Evolutionary conservation across 2,113 vertebrate genomes (phyloP).

Genomic region (Ochotona curzoniae): DNA sequence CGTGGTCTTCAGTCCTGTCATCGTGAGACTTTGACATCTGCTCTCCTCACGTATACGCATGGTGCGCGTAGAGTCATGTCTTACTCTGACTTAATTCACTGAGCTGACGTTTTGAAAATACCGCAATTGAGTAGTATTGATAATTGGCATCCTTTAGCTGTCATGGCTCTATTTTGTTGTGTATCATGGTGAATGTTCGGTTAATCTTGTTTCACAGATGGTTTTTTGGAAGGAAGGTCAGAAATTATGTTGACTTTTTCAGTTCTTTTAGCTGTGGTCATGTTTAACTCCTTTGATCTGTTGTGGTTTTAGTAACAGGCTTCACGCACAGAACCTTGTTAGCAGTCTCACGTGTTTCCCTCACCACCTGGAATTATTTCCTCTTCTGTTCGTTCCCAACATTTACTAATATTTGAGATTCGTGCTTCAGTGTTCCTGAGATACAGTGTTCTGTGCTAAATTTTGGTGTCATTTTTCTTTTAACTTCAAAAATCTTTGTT

Average conservation of each 20-base stretch:
- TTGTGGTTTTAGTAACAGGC: neutral
- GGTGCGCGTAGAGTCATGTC: neutral
- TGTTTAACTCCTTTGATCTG: neutral
- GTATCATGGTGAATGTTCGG: neutral
- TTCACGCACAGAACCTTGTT: neutral
- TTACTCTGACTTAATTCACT: neutral
- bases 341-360: neutral
- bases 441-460: neutral
- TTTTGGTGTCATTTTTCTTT: neutral
- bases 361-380: neutral
- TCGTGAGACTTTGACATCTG: neutral
- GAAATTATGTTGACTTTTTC: neutral
- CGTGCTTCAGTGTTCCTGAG: neutral
- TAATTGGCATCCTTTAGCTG: neutral
- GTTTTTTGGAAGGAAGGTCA: neutral
- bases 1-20: neutral
- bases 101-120: neutral
- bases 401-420: neutral
- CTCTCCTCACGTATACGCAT: neutral
- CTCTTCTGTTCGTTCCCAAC: neutral
- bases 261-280: neutral
- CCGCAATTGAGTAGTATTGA: neutral
- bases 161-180: neutral
- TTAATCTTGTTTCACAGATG: neutral
- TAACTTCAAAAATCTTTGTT: neutral